Evolutionary conservation across 2,888 invertebrate genomes (phyloP).

Genomic region (Cephus sareptanus): DNA sequence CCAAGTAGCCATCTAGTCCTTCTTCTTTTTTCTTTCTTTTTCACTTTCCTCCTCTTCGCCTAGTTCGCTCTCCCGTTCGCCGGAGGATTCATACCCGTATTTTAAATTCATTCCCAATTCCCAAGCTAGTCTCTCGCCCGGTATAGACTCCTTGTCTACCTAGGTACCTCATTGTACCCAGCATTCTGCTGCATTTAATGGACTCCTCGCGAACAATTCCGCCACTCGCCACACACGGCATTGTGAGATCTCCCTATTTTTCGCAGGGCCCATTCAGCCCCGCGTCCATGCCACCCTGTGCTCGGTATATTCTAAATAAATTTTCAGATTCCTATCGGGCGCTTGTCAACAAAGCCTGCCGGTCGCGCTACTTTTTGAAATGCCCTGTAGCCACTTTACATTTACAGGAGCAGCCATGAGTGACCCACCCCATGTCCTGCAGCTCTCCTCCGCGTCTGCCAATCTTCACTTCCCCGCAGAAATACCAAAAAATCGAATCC

Average conservation of each 20-base stretch:
- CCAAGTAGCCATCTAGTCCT: slow-evolving; percentile 58
- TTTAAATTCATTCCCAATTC: slow-evolving; percentile 43
- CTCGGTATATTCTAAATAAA: background rate
- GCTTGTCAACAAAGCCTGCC: background rate
- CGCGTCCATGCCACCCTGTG: background rate
- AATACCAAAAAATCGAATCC: no score
- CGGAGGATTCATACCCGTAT: slow-evolving; percentile 27
- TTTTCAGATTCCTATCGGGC: background rate
- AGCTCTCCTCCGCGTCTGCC: no score
- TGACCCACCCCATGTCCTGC: no score
- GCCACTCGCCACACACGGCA: slow-evolving; percentile 35
- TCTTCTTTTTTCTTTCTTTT: slow-evolving; percentile 30
- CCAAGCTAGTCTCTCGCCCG: slow-evolving; percentile 32
- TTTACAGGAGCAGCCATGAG: no score
- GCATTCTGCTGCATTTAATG: slow-evolving; percentile 40
- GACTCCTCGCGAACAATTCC: slow-evolving; percentile 43
- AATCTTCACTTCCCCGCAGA: no score
- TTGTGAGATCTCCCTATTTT: slow-evolving; percentile 18
- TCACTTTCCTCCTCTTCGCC: slow-evolving; percentile 21
- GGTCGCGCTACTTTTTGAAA: no score
- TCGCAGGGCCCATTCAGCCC: slow-evolving; percentile 4
- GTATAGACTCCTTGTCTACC: slow-evolving; percentile 7
- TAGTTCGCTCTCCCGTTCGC: slow-evolving; percentile 9
- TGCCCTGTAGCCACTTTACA: no score
- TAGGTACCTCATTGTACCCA: slow-evolving; percentile 34